Percentiles rank a stretch among this genome's conserved stretches.
Evolutionary conservation across 2,888 invertebrate genomes (phyloP).

Genomic region (Patella caerulea): DNA sequence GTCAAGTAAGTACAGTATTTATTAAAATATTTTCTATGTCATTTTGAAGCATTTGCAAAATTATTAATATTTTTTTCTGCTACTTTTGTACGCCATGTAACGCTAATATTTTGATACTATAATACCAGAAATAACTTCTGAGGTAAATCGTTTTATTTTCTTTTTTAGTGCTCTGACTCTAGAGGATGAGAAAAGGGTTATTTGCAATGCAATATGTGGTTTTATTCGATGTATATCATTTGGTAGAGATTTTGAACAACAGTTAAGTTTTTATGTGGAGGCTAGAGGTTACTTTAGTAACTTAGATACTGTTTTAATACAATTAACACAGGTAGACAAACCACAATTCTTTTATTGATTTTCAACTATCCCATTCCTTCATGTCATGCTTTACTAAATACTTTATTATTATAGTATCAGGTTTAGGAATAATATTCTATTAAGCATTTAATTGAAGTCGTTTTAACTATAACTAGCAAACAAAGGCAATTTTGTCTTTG

Average conservation of each 20-base stretch:
- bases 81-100: too few relatives aligned
- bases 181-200: constrained; percentile 91
- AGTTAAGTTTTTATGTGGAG: constrained; percentile 93
- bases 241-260: constrained; percentile 88
- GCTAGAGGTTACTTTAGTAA: constrained; percentile 91
- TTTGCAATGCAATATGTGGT: constrained; percentile 85
- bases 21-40: not conserved
- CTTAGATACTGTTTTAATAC: constrained; percentile 87
- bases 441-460: not conserved
- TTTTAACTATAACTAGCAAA: not conserved
- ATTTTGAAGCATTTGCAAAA: too few relatives aligned
- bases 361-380: not conserved
- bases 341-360: not conserved
- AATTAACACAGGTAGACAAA: constrained; percentile 84
- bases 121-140: too few relatives aligned
- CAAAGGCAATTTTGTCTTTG: too few relatives aligned
- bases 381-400: too few relatives aligned
- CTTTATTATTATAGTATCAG: too few relatives aligned
- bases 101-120: too few relatives aligned
- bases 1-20: constrained; percentile 80
- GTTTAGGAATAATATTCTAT: not conserved
- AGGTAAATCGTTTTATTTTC: not conserved
- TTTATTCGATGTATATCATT: constrained; percentile 86
- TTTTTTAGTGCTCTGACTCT: constrained; percentile 85
- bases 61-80: too few relatives aligned